Base-by-base conservation (phyloP, 2,888 invertebrate species). In the Lagria hirta region DNA sequence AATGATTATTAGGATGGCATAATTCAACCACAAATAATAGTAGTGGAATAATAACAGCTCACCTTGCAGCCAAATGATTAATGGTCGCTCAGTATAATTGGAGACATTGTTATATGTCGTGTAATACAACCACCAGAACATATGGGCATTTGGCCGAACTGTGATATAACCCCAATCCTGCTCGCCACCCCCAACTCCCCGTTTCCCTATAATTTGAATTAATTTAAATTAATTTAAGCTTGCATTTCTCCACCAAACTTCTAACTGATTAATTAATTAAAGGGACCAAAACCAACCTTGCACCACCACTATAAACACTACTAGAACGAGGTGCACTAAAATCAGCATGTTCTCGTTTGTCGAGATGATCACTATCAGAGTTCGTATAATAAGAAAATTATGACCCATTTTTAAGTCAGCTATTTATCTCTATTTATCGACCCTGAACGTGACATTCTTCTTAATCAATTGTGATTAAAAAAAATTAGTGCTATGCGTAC, bases 111-210 rank as follows among this genome's bases (percentile, higher is more conserved):
- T 80, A 0, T 15, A 28, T 13, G 79, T 82, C 8, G 84, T 84
- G 58, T 83, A 83, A 62, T 85, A 88, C 21, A 55, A 36, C 90
- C 91, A 92, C 78, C 88, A 92, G 69, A 92, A 91, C 83, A 88
- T 86, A 56, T 87, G 82, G 0, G 89, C 88, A 0, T 83, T 79
- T 2, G 77, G 76, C 0, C 89, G 77, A 0, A 91, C 85, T 42
- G 78, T 78, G 2, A 85, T 83, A 68, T 83, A 85, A 4, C 80
- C 84, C 81, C 83, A 88, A 61, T 83, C 82, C 71, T 89, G 86
- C 35, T 80, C 75, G 6, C 79, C 82, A 0, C 76, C 69, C 2
- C 83, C 84, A 52, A 82, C 81, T 13, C 68, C 68, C 26, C 58
- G 43, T 28, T 54, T 51, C 43, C 54, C 67, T 67, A 22, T 34